Base-by-base conservation (phyloP, 92 coral and sea anemone species). In the Metridium senile region DNA sequence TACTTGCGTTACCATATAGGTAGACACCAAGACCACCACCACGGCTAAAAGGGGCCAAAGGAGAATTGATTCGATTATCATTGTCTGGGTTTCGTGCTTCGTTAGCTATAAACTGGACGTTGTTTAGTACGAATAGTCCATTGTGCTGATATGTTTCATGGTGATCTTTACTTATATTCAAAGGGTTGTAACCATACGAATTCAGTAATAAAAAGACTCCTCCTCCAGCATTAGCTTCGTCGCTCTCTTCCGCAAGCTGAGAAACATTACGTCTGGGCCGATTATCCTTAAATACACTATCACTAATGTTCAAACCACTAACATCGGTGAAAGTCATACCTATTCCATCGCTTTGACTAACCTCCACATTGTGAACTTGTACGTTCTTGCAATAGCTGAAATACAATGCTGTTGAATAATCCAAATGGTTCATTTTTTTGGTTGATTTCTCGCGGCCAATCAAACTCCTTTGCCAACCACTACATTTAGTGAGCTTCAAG, bases 1-100 rank as follows among this genome's bases (percentile, higher is more conserved):
- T 79, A 33, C 84, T 76, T 26, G 93, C 90, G 61, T 92, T 91
- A 73, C 93, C 97, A 2, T 27, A 33, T 2, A 94, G 62, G 46
- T 70, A 88, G n/a, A 84, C 47, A 3, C 92, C 89, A 43, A 94
- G 68, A 16, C 98, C 98, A 17, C 97, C 98, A 2, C 98, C 98
- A 11, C 87, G 88, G 59, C 89, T 86, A 70, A 94, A 94, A 0
- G 89, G 86, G n/a, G 52, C 67, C 11, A 66, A 43, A 0, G 87
- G 89, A 0, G 93, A 74, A 53, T 80, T 75, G 11, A 76, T 67
- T 9, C 51, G 62, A 13, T 74, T 84, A 9, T 80, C 78, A 16
- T 52, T 43, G 46, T 62, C 63, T 29, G 80, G 66, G 1, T 46
- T 64, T 6, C 72, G 75, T 1, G 98, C 97, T 34, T 66, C 61